Conservation (phyloP, 2,888 invertebrate species). For the Apamea sordens region DNA sequence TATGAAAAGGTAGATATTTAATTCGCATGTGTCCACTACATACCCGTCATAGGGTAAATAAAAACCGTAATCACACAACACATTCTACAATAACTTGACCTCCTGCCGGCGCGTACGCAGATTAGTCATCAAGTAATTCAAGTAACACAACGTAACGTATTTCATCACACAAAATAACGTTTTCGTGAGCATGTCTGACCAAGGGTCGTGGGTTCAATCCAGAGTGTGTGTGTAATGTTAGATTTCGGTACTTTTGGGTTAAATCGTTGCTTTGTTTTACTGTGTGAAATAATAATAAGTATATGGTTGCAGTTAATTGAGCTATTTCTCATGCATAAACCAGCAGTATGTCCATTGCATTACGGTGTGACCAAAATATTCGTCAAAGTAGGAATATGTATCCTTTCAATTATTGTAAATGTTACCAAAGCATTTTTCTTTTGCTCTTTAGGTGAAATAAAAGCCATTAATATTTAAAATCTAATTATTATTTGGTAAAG, state of each 20-base stretch:
- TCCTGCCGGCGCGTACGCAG: slow-evolving; percentile 60
- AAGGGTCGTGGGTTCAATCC: slow-evolving; percentile 79
- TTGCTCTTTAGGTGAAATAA: not conserved
- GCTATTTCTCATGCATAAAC: slow-evolving; percentile 7
- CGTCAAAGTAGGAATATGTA: not conserved
- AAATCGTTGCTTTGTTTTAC: slow-evolving; percentile 52
- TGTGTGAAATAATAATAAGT: slow-evolving; percentile 47
- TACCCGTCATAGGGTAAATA: not conserved
- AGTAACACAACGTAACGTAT: slow-evolving; percentile 63
- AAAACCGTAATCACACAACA: slow-evolving; percentile 17
- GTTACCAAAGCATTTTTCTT: not conserved
- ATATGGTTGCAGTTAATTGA: slow-evolving; percentile 7
- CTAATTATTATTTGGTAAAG: no score
- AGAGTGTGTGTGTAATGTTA: slow-evolving; percentile 67
- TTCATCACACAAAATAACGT: slow-evolving; percentile 77
- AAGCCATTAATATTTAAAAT: not conserved
- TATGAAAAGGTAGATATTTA: not conserved
- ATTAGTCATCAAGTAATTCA: slow-evolving; percentile 70
- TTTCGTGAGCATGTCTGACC: slow-evolving; percentile 78
- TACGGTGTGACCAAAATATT: not conserved
- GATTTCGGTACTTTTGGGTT: slow-evolving; percentile 67
- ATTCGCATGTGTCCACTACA: not conserved
- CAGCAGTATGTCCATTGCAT: not conserved
- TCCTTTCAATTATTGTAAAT: not conserved
- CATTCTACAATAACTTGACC: slow-evolving; percentile 57